phyloP scores from a whole-genome alignment of 2,888 invertebrate genomes.

The Dromius quadrimaculatus region DNA sequence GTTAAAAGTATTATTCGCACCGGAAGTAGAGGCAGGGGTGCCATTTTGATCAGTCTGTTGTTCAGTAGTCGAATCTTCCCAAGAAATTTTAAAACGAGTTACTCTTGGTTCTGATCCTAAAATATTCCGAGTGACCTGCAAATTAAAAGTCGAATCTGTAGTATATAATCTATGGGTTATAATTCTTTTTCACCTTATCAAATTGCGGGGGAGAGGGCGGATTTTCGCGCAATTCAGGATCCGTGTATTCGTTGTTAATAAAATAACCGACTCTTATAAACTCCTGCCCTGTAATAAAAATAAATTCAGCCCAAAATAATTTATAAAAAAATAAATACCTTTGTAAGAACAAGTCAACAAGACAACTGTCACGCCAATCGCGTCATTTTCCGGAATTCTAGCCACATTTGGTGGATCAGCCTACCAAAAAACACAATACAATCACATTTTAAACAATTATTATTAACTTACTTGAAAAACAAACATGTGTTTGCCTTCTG shows the following conservation, averaged over 20 bases:
- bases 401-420: slow-evolving; percentile 95
- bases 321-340: slow-evolving; percentile 54
- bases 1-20: slow-evolving; percentile 65
- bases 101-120: slow-evolving; percentile 93
- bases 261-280: slow-evolving; percentile 99
- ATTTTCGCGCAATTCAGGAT: slow-evolving; percentile 93
- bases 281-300: slow-evolving; percentile 75
- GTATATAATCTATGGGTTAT: not conserved
- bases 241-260: slow-evolving; percentile 96
- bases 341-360: slow-evolving; percentile 94
- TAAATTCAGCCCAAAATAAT: not conserved
- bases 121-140: slow-evolving; percentile 79
- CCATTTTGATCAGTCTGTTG: slow-evolving; percentile 32
- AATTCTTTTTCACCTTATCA: slow-evolving; percentile 79
- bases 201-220: slow-evolving; percentile 93
- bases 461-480: slow-evolving; percentile 81
- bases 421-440: slow-evolving; percentile 66
- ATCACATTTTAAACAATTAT: not conserved
- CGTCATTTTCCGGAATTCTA: slow-evolving; percentile 95
- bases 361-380: slow-evolving; percentile 98
- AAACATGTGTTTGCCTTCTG: slow-evolving; percentile 96
- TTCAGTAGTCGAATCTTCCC: slow-evolving; percentile 78
- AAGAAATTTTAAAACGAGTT: slow-evolving; percentile 96
- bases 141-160: too few species aligned
- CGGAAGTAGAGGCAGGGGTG: slow-evolving; percentile 12